Conservation (phyloP, 53 echinoderm and acorn worm genomes). For the Patiria pectinifera region DNA sequence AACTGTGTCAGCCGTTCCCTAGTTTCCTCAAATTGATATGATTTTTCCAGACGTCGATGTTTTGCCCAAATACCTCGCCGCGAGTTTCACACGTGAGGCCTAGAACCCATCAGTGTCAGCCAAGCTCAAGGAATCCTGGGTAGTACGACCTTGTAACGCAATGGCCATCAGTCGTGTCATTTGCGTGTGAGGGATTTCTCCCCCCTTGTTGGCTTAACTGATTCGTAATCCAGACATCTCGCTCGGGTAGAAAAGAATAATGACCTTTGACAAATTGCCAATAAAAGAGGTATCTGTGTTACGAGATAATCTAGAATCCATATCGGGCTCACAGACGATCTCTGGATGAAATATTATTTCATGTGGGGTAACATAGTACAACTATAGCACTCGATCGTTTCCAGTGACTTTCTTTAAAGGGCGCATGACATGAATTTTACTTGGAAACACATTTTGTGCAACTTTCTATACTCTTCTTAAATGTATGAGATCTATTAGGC, state of each 20-base stretch:
- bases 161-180: not conserved
- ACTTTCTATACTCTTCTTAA: too few species aligned
- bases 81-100: not conserved
- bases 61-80: not conserved
- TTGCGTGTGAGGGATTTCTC: not conserved
- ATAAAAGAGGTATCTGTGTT: slow-evolving; percentile 34
- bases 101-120: not conserved
- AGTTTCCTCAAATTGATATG: not conserved
- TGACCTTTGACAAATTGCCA: slow-evolving; percentile 46
- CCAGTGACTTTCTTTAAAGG: too few species aligned
- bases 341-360: not conserved
- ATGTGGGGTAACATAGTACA: not conserved
- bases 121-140: slow-evolving; percentile 20
- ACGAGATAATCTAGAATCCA: slow-evolving; percentile 9
- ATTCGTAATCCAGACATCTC: slow-evolving; percentile 23
- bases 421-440: too few species aligned
- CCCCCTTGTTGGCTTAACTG: not conserved
- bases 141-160: not conserved
- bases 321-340: not conserved
- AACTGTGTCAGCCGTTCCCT: slow-evolving; percentile 14
- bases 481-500: too few species aligned
- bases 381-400: not conserved
- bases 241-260: not conserved
- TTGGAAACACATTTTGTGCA: too few species aligned
- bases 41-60: not conserved